Evolutionary conservation across 2,797 vertebrate genomes (phyloP), one percentile per base, ranked within the genome.

Genomic region (Periparus ater): DNA sequence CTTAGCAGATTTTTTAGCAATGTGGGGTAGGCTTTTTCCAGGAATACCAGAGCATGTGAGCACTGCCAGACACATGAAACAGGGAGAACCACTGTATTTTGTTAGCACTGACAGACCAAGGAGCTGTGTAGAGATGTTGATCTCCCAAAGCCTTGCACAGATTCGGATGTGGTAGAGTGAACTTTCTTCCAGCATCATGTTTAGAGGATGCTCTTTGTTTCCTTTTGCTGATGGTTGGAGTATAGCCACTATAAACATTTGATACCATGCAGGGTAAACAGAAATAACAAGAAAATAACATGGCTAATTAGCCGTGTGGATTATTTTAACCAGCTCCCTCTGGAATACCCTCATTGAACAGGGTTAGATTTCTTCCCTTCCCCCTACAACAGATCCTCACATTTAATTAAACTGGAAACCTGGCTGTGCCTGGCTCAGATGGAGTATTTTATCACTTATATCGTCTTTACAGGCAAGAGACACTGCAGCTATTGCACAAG

Each of bases 321-420:
- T 53, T 72, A 91, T 73, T 93, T 94, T 65, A 77, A 85, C 57
- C 75, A 77, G n/a, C 50, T 95, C 76, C 78, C 90, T 72, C 80
- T 65, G 81, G 91, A 91, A 93, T 76, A 72, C 6, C 8, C 53
- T 65, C 1, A 3, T 26, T 88, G 70, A 81, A 48, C 16, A 78
- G 48, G 17, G 53, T 86, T 79, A 85, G 61, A 32, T 93, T 91
- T 86, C 67, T 87, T 84, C 85, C 85, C 74, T 87, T 92, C 77
- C 81, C 70, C 68, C 82, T 29, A 30, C 58, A 86, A n/a, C 66
- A 17, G 32, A 93, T 85, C 45, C 23, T 88, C 40, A 68, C 68
- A 60, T 91, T 92, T 95, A 96, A 95, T 95, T 94, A 93, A 83
- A 94, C 71, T 85, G 53, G 74, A 85, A 93, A 68, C 44, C 30